Evolutionary conservation across 2,797 vertebrate species (phyloP).

Genomic region (Neosilurus hyrtlii): DNA sequence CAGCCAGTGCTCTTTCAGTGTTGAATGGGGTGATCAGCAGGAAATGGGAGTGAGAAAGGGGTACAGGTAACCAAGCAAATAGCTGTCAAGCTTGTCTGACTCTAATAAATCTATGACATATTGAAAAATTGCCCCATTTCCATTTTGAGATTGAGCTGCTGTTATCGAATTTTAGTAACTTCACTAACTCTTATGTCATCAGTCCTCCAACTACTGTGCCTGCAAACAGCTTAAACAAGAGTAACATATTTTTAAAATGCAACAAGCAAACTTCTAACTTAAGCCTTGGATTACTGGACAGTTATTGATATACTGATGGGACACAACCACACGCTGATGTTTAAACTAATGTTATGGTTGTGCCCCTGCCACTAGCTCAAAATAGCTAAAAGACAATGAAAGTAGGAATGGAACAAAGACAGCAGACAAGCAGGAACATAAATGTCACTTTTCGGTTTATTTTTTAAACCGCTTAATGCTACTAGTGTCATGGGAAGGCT

Average conservation of each 20-base stretch:
- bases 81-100: slow-evolving; percentile 26
- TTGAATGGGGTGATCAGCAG: slow-evolving; percentile 50
- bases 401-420: background rate
- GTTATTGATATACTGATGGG: background rate
- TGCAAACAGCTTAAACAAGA: background rate
- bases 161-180: background rate
- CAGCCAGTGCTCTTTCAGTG: slow-evolving; percentile 13
- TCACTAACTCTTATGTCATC: slow-evolving; percentile 1
- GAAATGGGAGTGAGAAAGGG: slow-evolving; percentile 35
- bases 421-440: background rate
- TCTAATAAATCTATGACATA: slow-evolving; percentile 5
- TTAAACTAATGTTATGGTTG: background rate
- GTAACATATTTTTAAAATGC: background rate
- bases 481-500: no score
- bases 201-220: background rate
- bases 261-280: background rate
- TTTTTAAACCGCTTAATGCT: no score
- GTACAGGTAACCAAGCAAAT: slow-evolving; percentile 37
- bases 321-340: background rate
- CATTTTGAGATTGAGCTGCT: background rate
- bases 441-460: background rate
- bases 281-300: background rate
- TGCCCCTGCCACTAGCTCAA: background rate
- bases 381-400: background rate
- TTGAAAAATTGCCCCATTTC: slow-evolving; percentile 11